These are phyloP conservation scores for Meloidogyne hapla DNA, from an alignment of 1,140 invertebrate species.

Conservation along the genomic window DNA sequence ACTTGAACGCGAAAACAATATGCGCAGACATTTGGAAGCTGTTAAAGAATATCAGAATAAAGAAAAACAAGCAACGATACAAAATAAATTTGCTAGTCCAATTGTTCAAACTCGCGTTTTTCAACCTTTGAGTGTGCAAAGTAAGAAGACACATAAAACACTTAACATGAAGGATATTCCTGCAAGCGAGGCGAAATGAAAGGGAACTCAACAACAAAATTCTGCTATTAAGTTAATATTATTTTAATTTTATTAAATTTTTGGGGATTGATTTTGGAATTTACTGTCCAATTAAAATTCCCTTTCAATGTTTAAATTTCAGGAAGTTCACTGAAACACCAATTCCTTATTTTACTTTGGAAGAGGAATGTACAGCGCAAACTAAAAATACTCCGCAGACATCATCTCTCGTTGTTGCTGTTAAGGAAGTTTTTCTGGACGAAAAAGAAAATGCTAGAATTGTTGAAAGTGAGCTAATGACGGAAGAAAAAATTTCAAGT, in stretches of 20 bases:
- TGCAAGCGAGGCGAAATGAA: background rate
- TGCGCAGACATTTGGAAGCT: background rate
- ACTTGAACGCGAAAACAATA: slow-evolving; percentile 11
- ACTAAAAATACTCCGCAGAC: background rate
- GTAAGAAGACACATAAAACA: background rate
- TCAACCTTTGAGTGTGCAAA: too few relatives aligned
- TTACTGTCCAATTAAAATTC: too few relatives aligned
- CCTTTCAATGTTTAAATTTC: too few relatives aligned
- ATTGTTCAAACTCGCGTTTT: background rate
- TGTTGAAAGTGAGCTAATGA: too few relatives aligned
- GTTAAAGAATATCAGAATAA: background rate
- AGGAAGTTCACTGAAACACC: too few relatives aligned
- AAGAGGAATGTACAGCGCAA: background rate
- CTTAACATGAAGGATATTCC: background rate
- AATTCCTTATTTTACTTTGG: too few relatives aligned
- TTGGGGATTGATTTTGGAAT: too few relatives aligned
- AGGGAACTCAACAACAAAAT: too few relatives aligned
- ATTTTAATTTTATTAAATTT: too few relatives aligned
- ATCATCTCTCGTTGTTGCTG: background rate
- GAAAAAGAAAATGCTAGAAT: slow-evolving; percentile 8
- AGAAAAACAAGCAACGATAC: background rate
- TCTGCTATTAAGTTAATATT: too few relatives aligned
- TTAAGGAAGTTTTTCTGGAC: background rate
- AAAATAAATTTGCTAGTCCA: background rate
- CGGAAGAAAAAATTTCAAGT: background rate